Evolutionary conservation across 2,797 vertebrate species (phyloP).

Genomic region (Anolis apletophallus): DNA sequence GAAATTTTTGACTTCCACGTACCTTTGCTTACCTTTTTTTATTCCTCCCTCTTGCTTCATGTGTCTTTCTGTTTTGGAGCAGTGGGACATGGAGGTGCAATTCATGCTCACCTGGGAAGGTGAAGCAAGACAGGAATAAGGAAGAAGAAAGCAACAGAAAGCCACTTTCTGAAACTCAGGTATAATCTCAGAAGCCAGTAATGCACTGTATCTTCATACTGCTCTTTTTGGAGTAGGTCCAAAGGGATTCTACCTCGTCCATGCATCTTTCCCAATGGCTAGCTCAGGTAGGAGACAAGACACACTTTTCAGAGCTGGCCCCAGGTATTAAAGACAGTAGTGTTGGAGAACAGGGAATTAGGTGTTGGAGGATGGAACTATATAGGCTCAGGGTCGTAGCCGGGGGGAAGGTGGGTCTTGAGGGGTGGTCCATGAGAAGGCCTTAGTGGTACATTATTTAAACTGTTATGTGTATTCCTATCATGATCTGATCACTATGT

Average conservation of each 20-base stretch:
- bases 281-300: background rate
- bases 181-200: background rate
- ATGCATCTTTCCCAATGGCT: background rate
- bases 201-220: background rate
- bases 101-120: slow-evolving; percentile 45
- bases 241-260: background rate
- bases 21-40: background rate
- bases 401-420: no score
- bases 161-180: background rate
- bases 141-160: background rate
- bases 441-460: no score
- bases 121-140: accelerated
- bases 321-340: background rate
- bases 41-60: background rate
- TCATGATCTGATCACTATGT: no score
- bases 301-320: background rate
- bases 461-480: no score
- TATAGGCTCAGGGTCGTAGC: no score
- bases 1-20: background rate
- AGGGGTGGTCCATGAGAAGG: no score
- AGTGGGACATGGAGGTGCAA: slow-evolving; percentile 73
- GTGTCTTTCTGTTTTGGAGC: background rate
- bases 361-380: background rate
- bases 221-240: background rate
- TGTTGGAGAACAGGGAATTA: background rate